These are phyloP conservation scores for Dermochelys coriacea DNA, from an alignment of 2,797 vertebrate species.

Conservation along the genomic window DNA sequence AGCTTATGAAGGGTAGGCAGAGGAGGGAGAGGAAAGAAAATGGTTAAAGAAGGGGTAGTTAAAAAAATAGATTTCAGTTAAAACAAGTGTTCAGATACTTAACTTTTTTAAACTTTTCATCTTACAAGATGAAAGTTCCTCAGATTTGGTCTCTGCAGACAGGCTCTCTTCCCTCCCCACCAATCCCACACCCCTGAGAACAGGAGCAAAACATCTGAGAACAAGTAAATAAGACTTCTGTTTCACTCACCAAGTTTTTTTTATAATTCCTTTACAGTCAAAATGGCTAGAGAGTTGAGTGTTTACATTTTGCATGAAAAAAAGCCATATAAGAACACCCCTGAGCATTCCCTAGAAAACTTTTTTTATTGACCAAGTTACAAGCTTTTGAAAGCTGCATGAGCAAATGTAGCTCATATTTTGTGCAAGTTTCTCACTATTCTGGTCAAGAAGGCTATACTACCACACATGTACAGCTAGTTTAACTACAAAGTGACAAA, in stretches of 20 bases:
- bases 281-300: not conserved
- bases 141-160: not conserved
- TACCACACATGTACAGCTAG: fast-evolving
- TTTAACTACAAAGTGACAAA: too few relatives aligned
- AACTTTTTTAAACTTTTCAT: not conserved
- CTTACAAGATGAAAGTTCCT: not conserved
- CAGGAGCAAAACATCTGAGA: not conserved
- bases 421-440: not conserved
- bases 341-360: not conserved
- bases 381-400: not conserved
- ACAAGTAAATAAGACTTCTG: not conserved
- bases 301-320: not conserved
- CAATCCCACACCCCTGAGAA: not conserved
- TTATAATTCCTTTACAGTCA: not conserved
- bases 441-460: not conserved
- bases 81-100: not conserved
- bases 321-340: not conserved
- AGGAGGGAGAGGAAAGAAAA: not conserved
- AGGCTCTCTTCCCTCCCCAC: not conserved
- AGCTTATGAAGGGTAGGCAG: too few relatives aligned
- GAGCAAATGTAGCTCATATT: not conserved
- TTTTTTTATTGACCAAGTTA: not conserved
- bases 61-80: not conserved
- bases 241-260: not conserved
- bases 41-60: not conserved